Evolutionary conservation across 2,888 invertebrate genomes (phyloP).

Genomic region (Leptinotarsa juncta): DNA sequence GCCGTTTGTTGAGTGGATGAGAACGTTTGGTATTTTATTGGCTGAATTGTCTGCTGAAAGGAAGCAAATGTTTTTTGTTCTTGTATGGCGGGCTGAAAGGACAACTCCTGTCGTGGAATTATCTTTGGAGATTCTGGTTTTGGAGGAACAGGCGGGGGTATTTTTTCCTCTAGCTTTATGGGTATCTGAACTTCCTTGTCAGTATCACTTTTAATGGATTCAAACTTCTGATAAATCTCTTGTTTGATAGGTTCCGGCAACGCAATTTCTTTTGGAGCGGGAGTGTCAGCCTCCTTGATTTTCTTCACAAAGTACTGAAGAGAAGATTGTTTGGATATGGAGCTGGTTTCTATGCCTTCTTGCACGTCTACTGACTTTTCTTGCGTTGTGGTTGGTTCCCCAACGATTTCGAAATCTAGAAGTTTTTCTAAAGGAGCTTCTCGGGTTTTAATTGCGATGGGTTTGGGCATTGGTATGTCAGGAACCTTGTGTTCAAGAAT

Average conservation of each 20-base stretch:
- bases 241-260: slow-evolving; percentile 60
- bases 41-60: slow-evolving; percentile 31
- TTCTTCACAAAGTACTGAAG: slow-evolving; percentile 76
- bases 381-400: slow-evolving; percentile 40
- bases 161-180: slow-evolving; percentile 53
- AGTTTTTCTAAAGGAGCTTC: slow-evolving; percentile 51
- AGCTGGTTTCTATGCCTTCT: slow-evolving; percentile 69
- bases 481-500: slow-evolving; percentile 61
- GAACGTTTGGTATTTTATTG: slow-evolving; percentile 46
- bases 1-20: slow-evolving; percentile 52
- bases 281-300: slow-evolving; percentile 67
- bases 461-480: slow-evolving; percentile 57
- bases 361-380: slow-evolving; percentile 53
- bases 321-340: slow-evolving; percentile 74
- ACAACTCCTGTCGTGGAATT: slow-evolving; percentile 32
- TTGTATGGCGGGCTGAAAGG: slow-evolving; percentile 41
- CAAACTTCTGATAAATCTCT: slow-evolving; percentile 65
- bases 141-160: slow-evolving; percentile 52
- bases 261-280: slow-evolving; percentile 61
- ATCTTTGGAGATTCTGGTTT: slow-evolving; percentile 44
- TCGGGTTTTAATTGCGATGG: slow-evolving; percentile 44
- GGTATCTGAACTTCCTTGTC: slow-evolving; percentile 57
- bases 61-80: slow-evolving; percentile 50
- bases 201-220: slow-evolving; percentile 51
- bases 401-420: slow-evolving; percentile 53